Conservation (phyloP, 2,888 invertebrate species). For the Eupithecia tripunctaria region DNA sequence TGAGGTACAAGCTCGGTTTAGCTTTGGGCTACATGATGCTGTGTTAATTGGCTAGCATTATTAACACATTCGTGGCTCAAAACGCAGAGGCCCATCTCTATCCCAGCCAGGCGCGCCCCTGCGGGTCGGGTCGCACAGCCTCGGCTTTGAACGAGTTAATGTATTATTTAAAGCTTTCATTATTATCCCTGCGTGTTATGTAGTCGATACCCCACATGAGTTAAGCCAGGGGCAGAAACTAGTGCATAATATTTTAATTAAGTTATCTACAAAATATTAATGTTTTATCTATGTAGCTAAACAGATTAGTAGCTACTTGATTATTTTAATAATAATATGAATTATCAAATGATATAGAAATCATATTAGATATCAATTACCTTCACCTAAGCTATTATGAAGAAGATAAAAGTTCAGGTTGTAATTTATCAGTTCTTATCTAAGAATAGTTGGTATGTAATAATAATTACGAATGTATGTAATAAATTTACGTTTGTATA, state of each 20-base stretch:
- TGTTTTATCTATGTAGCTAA: not conserved
- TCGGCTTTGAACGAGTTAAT: too few species aligned
- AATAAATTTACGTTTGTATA: too few species aligned
- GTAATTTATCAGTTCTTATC: not conserved
- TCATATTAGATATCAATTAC: not conserved
- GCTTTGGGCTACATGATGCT: not conserved
- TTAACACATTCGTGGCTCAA: not conserved
- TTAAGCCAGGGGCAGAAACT: too few species aligned
- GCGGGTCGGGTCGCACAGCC: too few species aligned
- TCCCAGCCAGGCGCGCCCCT: too few species aligned
- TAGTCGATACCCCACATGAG: too few species aligned
- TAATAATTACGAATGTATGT: too few species aligned
- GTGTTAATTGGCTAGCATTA: not conserved
- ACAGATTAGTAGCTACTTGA: not conserved
- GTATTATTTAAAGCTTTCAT: too few species aligned
- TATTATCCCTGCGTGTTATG: too few species aligned
- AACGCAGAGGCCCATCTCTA: too few species aligned
- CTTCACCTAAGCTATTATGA: not conserved
- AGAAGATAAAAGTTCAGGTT: not conserved
- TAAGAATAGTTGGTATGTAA: too few species aligned
- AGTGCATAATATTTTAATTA: not conserved
- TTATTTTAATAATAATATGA: not conserved
- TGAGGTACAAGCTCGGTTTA: too few species aligned
- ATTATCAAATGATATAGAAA: not conserved
- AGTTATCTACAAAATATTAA: not conserved